Base-by-base conservation (phyloP, 2,113 vertebrate species). In the Anser cygnoides region DNA sequence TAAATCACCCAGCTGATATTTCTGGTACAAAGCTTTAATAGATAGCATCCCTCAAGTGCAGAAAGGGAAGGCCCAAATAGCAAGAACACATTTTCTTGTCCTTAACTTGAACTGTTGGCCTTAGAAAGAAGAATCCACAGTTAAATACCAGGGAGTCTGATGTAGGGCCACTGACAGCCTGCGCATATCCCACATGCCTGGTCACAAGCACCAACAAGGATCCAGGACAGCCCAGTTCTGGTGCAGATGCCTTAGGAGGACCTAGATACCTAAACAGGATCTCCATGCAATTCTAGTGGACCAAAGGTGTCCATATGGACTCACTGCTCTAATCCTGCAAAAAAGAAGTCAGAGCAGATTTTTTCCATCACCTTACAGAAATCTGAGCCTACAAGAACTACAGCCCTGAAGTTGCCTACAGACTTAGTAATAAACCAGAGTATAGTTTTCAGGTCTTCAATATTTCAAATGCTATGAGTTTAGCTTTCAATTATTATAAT, bases 21-120 rank as follows among this genome's bases (percentile, higher is more conserved):
- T 83, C 33, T 37, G 18, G 44, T 35, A 54, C 12, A 70, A 88
- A 73, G 50, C 31, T 17, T 44, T 43, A n/a, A 44, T 3, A 63
- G 19, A 50, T 0, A 52, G 6, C 6, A 28, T 37, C 50, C 23
- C 90, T 83, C n/a, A 77, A 52, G 41, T 5, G 8, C n/a, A 68
- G n/a, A 80, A 73, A 41, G 14, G 33, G 26, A 43, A 83, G 3
- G 18, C 61, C 37, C 20, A 63, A 52, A 28, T 52, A 67, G 5
- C 18, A 62, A 19, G 0, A 0, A 26, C 10, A 54, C 12, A 11
- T 14, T 35, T 66, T 58, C 23, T 15, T 68, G 6, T 19, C 33
- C 21, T 12, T 37, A 21, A 5, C 33, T 78, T 79, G 18, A 73
- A 13, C 4, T 79, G 43, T 46, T 57, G 12, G 6, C 9, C 28